A percentile compares a stretch with the other conserved stretches of the same genome.
phyloP scores from a whole-genome alignment of 2,797 vertebrate species.

The Mycteria americana region DNA sequence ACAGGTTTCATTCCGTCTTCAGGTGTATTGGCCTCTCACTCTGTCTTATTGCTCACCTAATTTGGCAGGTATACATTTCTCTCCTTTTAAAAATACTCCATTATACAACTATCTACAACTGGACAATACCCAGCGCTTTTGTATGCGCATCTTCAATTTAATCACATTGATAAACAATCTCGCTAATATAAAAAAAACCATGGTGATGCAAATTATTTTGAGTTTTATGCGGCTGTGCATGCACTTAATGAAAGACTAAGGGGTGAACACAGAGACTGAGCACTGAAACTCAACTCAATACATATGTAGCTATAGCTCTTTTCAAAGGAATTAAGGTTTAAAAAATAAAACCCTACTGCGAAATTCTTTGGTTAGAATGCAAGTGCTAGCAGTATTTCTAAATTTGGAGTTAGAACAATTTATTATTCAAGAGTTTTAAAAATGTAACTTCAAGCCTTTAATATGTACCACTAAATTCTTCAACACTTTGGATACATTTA shows the following conservation, averaged over 20 bases:
- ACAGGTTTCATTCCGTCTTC: constrained; percentile 52
- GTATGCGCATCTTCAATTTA: neutral
- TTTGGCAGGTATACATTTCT: constrained; percentile 20
- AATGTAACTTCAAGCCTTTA: neutral
- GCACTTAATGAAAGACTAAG: neutral
- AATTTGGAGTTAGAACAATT: constrained; percentile 47
- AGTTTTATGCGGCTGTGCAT: neutral
- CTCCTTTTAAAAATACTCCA: constrained; percentile 41
- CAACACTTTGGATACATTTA: neutral
- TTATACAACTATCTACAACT: constrained; percentile 51
- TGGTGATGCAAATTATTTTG: constrained; percentile 12
- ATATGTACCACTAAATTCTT: neutral
- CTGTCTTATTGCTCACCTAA: constrained; percentile 72
- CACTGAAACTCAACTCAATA: constrained; percentile 16
- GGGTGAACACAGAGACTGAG: neutral
- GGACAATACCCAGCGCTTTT: neutral
- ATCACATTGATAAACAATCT: neutral
- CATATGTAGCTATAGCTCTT: neutral
- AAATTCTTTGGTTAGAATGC: constrained; percentile 77
- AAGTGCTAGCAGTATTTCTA: constrained; percentile 48
- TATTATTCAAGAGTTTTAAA: constrained; percentile 9
- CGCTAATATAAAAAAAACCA: neutral
- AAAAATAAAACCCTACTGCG: constrained; percentile 46
- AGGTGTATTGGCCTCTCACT: constrained; percentile 49
- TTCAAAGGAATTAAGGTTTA: constrained; percentile 40